phyloP scores from a whole-genome alignment of 2,113 vertebrate species.

The Eretmochelys imbricata region DNA sequence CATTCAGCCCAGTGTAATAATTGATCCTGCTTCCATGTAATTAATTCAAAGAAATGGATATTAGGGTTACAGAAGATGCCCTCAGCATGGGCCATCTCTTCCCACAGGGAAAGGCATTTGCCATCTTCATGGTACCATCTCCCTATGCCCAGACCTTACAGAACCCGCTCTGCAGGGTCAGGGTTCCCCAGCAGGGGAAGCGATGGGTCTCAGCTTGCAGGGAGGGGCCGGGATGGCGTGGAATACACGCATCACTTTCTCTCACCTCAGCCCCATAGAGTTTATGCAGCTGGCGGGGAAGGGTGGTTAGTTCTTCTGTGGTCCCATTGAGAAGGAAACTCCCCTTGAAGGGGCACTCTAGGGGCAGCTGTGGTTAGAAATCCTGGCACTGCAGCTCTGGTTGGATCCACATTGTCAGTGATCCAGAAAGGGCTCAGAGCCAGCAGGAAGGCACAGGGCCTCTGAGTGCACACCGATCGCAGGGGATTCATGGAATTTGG shows the following conservation, averaged over 20 bases:
- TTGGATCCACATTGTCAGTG: not conserved
- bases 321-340: not conserved
- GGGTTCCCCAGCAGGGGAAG: not conserved
- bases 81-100: not conserved
- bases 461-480: no score
- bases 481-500: no score
- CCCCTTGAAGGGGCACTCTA: not conserved
- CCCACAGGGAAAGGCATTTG: not conserved
- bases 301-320: not conserved
- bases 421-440: not conserved
- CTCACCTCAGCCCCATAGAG: not conserved
- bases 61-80: not conserved
- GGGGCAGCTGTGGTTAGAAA: not conserved
- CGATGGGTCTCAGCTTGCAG: not conserved
- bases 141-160: not conserved
- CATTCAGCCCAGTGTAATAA: constrained; percentile 10
- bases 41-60: constrained; percentile 29
- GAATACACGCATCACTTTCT: no score
- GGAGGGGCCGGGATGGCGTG: not conserved
- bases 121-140: rapidly evolving
- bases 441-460: not conserved
- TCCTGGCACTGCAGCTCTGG: not conserved
- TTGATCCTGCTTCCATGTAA: constrained; percentile 23
- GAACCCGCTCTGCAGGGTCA: not conserved
- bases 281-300: not conserved